Evolutionary conservation across 2,888 invertebrate species (phyloP).

Genomic region (Drosophila monieri): DNA sequence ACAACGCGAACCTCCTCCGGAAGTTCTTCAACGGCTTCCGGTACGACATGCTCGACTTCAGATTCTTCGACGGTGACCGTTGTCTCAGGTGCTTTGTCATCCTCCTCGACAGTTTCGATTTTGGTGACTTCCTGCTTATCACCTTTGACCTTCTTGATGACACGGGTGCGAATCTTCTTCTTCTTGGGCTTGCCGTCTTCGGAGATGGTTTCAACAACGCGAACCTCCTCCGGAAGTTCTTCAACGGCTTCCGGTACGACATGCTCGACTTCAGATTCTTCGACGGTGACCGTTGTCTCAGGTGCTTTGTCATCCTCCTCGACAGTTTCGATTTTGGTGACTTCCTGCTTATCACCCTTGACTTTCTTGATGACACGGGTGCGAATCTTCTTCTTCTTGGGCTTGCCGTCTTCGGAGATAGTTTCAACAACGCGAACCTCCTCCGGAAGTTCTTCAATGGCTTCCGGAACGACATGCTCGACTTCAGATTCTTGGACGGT

Average conservation of each 20-base stretch:
- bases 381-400: background rate
- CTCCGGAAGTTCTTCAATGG: background rate
- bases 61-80: too few relatives aligned
- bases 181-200: too few relatives aligned
- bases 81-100: too few relatives aligned
- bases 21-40: too few relatives aligned
- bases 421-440: background rate
- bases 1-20: too few relatives aligned
- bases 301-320: background rate
- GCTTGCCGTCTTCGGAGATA: background rate
- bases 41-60: too few relatives aligned
- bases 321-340: background rate
- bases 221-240: too few relatives aligned
- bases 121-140: too few relatives aligned
- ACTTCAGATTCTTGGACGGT: slow-evolving; percentile 51
- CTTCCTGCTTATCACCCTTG: background rate
- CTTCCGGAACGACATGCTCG: background rate
- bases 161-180: too few relatives aligned
- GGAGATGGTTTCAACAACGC: too few relatives aligned
- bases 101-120: too few relatives aligned
- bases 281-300: background rate
- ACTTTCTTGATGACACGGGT: background rate
- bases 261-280: background rate
- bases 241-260: background rate
- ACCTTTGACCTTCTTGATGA: too few relatives aligned